Evolutionary conservation across 1,140 invertebrate genomes (phyloP).

Genomic region (Drosophila grimshawi): DNA sequence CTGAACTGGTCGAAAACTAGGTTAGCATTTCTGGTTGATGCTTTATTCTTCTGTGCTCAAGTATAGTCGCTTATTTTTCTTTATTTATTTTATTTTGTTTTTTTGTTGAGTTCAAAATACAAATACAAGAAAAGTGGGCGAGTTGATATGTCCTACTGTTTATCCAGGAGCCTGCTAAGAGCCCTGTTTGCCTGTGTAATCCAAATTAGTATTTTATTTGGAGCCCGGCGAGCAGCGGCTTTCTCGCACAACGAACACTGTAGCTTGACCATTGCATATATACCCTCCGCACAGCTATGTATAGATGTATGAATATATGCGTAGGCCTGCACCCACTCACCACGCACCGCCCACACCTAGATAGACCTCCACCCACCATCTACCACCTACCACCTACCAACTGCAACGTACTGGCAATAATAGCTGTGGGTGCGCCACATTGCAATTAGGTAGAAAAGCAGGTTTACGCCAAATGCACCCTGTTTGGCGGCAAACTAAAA

Average conservation of each 20-base stretch:
- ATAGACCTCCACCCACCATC: neutral
- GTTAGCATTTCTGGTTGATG: constrained; percentile 44
- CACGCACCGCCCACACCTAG: neutral
- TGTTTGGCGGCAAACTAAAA: constrained; percentile 72
- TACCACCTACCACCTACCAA: neutral
- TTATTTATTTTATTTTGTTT: constrained; percentile 10
- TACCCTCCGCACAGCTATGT: neutral
- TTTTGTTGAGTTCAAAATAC: constrained; percentile 18
- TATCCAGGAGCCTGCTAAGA: neutral
- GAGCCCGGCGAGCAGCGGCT: neutral
- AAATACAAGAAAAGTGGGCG: constrained; percentile 2
- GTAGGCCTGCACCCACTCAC: neutral
- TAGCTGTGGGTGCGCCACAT: constrained; percentile 52
- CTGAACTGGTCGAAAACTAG: constrained; percentile 67
- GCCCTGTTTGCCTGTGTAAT: constrained; percentile 34
- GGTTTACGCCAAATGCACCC: constrained; percentile 71
- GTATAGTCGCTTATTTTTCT: too few species aligned
- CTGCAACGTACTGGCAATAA: constrained; percentile 8
- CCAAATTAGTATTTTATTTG: constrained; percentile 61
- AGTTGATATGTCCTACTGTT: neutral
- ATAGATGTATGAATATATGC: neutral
- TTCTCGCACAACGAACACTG: neutral
- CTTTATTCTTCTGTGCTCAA: neutral
- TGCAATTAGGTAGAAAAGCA: constrained; percentile 71
- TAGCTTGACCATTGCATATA: constrained; percentile 11